Evolutionary conservation across 2,113 vertebrate genomes (phyloP).

Genomic region (Rhipidura dahli): DNA sequence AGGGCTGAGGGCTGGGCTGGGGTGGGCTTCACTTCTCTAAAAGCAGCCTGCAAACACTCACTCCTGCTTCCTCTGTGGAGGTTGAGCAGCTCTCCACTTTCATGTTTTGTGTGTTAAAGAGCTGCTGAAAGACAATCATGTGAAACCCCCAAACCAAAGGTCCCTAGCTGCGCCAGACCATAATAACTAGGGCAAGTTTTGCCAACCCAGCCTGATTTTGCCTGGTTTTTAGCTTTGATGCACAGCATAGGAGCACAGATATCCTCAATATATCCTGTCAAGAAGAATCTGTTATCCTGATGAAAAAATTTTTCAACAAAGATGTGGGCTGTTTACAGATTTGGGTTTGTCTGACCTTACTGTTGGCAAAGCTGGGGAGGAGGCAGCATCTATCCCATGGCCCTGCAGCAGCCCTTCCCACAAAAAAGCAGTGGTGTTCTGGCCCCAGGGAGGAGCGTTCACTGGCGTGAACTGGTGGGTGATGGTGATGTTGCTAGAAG

Average conservation of each 20-base stretch:
- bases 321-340: not conserved
- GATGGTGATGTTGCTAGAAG: not conserved
- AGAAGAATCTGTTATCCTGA: not conserved
- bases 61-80: not conserved
- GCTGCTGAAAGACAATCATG: not conserved
- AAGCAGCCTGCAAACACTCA: not conserved
- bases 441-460: not conserved
- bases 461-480: not conserved
- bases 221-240: not conserved
- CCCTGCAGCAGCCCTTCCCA: not conserved
- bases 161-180: not conserved
- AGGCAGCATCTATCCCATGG: not conserved
- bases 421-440: not conserved
- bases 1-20: not conserved
- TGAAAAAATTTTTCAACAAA: not conserved
- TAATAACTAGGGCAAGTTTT: not conserved
- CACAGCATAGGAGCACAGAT: not conserved
- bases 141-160: not conserved
- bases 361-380: not conserved
- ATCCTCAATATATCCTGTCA: not conserved
- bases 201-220: not conserved
- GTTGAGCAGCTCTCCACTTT: not conserved
- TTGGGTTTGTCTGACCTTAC: not conserved
- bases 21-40: not conserved
- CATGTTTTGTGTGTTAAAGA: not conserved